Evolutionary conservation across 2,888 invertebrate genomes (phyloP).

Genomic region (Tinea pellionella): DNA sequence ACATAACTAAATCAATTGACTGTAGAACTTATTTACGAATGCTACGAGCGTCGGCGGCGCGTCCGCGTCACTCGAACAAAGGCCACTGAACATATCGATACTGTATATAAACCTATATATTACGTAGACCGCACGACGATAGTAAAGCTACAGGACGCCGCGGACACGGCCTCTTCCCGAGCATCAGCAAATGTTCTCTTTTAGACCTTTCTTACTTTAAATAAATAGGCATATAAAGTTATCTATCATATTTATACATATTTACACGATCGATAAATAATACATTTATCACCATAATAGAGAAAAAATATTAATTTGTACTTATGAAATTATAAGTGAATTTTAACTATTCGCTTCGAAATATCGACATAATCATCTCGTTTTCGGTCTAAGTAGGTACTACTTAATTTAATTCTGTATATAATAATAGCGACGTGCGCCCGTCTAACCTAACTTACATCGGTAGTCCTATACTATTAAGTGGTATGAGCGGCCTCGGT

Average conservation of each 20-base stretch:
- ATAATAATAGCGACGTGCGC: background rate
- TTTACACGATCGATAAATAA: constrained; percentile 54
- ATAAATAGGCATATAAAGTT: constrained; percentile 59
- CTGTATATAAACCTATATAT: background rate
- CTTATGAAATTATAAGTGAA: constrained; percentile 10
- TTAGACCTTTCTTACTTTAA: constrained; percentile 25
- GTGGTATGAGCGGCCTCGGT: constrained; percentile 63
- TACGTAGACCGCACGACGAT: background rate
- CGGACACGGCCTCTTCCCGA: background rate
- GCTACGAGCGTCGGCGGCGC: background rate
- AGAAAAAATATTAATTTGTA: constrained; percentile 13
- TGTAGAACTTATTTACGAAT: constrained; percentile 15
- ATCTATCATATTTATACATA: constrained; percentile 61
- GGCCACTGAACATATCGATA: background rate
- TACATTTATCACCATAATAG: constrained; percentile 36
- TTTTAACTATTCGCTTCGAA: constrained; percentile 9
- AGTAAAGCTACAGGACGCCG: background rate
- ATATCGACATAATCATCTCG: constrained; percentile 7
- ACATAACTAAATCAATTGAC: constrained; percentile 36
- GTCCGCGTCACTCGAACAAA: background rate
- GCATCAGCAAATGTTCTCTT: constrained; percentile 32
- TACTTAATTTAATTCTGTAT: constrained; percentile 5
- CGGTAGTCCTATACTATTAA: constrained; percentile 46
- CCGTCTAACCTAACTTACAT: constrained; percentile 24
- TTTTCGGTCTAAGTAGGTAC: background rate